These are phyloP conservation scores for Gephyroberyx darwinii DNA, from an alignment of 2,797 vertebrate genomes.

Conservation along the genomic window DNA sequence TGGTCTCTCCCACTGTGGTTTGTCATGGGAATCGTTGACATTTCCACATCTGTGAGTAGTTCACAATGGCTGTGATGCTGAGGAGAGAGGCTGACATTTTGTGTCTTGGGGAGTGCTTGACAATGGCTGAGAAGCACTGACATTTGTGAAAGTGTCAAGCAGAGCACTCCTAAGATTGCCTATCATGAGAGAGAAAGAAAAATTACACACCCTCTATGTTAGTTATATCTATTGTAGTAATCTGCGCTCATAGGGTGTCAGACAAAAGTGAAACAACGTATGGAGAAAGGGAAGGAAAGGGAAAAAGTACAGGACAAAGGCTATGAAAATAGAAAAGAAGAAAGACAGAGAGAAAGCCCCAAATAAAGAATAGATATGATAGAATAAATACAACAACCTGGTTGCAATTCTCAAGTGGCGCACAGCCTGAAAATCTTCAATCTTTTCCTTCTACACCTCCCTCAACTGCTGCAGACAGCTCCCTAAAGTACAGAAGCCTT, in stretches of 20 bases:
- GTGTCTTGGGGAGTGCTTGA: constrained; percentile 61
- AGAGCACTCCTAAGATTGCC: constrained; percentile 54
- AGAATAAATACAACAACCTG: constrained; percentile 66
- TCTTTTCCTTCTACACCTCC: constrained; percentile 62
- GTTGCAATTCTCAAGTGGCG: constrained; percentile 68
- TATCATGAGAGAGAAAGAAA: constrained; percentile 60
- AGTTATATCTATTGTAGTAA: constrained; percentile 60
- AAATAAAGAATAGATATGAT: constrained; percentile 50
- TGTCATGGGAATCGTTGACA: constrained; percentile 71
- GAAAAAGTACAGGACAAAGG: constrained; percentile 37
- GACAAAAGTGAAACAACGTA: constrained; percentile 46
- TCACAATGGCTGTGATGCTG: constrained; percentile 67
- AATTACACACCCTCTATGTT: constrained; percentile 57
- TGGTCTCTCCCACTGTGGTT: constrained; percentile 47
- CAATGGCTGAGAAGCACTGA: constrained; percentile 73
- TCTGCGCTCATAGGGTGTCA: constrained; percentile 56
- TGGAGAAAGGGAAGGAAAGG: constrained; percentile 15
- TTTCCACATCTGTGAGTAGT: constrained; percentile 74
- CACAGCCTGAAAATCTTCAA: constrained; percentile 60
- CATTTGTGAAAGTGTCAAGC: constrained; percentile 74
- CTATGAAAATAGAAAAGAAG: constrained; percentile 21
- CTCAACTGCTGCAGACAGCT: constrained; percentile 64
- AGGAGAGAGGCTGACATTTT: constrained; percentile 78
- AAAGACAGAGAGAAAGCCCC: constrained; percentile 14
- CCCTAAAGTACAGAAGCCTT: constrained; percentile 65